Percentiles rank a stretch among this genome's conserved stretches.
Evolutionary conservation across 2,113 vertebrate genomes (phyloP).

Genomic region (Labeo catla): DNA sequence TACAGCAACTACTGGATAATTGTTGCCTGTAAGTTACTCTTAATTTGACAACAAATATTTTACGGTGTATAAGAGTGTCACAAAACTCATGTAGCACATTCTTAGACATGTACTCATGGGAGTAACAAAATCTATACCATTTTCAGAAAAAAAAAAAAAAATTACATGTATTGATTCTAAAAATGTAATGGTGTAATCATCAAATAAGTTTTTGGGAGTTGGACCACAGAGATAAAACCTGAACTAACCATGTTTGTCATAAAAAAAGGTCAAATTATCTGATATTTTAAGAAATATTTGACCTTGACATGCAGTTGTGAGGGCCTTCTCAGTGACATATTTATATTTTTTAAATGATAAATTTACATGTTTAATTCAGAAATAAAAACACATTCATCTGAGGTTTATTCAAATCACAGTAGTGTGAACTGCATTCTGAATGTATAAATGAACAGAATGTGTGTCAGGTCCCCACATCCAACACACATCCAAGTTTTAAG

Average conservation of each 20-base stretch:
- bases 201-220: neutral
- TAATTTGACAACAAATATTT: too few species aligned
- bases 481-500: neutral
- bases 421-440: neutral
- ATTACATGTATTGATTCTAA: neutral
- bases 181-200: neutral
- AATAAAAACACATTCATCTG: too few species aligned
- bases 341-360: too few species aligned
- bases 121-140: neutral
- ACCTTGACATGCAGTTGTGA: neutral
- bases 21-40: too few species aligned
- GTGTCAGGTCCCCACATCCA: too few species aligned
- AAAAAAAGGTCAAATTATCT: neutral
- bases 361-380: too few species aligned
- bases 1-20: too few species aligned
- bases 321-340: neutral
- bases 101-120: neutral
- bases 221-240: neutral
- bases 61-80: conserved; percentile 18
- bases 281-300: neutral
- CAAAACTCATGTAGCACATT: neutral
- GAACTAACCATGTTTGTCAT: neutral
- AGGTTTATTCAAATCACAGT: too few species aligned
- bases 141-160: neutral
- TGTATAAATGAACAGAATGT: neutral